Evolutionary conservation across 2,888 invertebrate species (phyloP).

Genomic region (Polia nebulosa): DNA sequence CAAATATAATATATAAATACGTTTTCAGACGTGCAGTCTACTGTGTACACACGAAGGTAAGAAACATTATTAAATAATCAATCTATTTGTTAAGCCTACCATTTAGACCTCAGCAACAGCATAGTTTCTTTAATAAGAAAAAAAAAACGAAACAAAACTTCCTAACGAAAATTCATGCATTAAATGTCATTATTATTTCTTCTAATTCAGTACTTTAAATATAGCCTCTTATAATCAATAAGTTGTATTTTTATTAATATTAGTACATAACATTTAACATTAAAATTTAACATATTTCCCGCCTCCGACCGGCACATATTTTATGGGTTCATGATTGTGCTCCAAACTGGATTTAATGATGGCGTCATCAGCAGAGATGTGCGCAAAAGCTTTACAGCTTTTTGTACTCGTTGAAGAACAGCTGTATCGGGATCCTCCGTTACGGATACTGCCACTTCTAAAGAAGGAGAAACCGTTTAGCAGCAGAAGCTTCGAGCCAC

Average conservation of each 20-base stretch:
- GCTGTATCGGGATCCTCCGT: constrained; percentile 73
- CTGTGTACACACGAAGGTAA: too few relatives aligned
- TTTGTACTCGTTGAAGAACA: constrained; percentile 71
- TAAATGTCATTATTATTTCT: too few relatives aligned
- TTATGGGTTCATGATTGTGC: constrained; percentile 38
- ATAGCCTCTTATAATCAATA: not conserved
- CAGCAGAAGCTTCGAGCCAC: constrained; percentile 70
- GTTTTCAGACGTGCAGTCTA: not conserved
- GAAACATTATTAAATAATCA: too few relatives aligned
- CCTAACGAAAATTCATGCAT: too few relatives aligned
- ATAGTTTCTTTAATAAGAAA: too few relatives aligned
- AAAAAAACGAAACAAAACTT: too few relatives aligned
- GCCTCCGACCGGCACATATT: constrained; percentile 35
- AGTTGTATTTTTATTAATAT: not conserved
- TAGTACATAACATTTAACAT: not conserved
- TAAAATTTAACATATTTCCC: constrained; percentile 57
- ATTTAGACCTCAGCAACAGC: not conserved
- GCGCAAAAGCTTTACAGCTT: constrained; percentile 73
- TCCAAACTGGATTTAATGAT: constrained; percentile 50
- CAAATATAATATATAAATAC: too few relatives aligned
- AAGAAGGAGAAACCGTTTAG: constrained; percentile 73
- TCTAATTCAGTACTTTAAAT: too few relatives aligned
- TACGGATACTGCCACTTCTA: constrained; percentile 67
- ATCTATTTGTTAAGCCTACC: too few relatives aligned
- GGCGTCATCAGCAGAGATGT: constrained; percentile 65